Evolutionary conservation across 2,113 vertebrate species (phyloP), one percentile per base, ranked within the genome.

Genomic region (Carettochelys insculpta): DNA sequence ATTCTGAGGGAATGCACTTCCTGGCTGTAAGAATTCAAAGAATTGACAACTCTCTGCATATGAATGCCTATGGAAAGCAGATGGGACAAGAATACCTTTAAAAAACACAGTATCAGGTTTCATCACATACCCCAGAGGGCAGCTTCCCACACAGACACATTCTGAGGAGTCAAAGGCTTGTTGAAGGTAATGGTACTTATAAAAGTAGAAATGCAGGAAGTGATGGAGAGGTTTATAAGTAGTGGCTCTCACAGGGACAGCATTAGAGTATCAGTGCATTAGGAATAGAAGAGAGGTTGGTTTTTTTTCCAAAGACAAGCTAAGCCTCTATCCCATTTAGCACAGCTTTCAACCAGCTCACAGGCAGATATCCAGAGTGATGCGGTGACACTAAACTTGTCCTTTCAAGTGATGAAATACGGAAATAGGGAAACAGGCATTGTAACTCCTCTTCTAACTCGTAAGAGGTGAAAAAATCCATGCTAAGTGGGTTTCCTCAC

Each of bases 21-120:
- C 77, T 85, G 86, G 61, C 77, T 48, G 19, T 31, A 81, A 86
- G 53, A 61, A 48, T 91, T 90, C 76, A 85, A 94, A 75, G 90
- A 83, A 86, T 38, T 0, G 34, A 88, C 80, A 86, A 78, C 38
- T 58, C 73, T 11, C 47, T 65, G 87, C 71, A 3, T 48, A 19
- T 2, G 11, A 85, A 83, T 0, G 7, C 43, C 51, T 38, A 6
- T 0, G 1, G 84, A 50, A 86, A 81, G 52, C 17, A 41, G n/a
- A 81, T 45, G 47, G 47, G 41, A 34, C 11, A 17, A 87, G n/a
- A 47, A 53, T 1, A 3, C 53, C 68, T 88, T 56, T 38, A 68
- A 43, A 89, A 80, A 61, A 3, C 56, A 47, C 1, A 2, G 41
- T 9, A 29, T 24, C 29, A 68, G 29, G 80, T 22, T 84, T n/a